Evolutionary conservation across 2,113 vertebrate genomes (phyloP), one percentile per base, ranked within the genome.

Genomic region (Chionis minor): DNA sequence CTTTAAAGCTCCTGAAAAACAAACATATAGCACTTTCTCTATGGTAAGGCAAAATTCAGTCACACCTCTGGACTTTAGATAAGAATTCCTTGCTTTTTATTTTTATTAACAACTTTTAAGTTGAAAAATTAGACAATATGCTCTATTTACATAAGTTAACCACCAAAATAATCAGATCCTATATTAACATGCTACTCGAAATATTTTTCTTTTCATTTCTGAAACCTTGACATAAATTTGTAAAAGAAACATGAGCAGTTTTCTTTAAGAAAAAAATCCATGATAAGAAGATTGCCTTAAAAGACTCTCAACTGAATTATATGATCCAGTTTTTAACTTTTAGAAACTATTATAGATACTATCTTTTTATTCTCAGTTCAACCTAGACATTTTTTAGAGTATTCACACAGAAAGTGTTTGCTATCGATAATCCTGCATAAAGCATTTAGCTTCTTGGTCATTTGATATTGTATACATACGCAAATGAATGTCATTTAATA

Each of bases 381-480:
- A 72, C 3, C 20, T 67, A 75, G 13, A 0, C 12, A 27, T 71
- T 85, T 65, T 78, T 24, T 33, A 58, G 2, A 40, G 12, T 54
- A 65, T 35, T 87, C 24, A 63, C 6, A 54, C 8, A 30, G 7
- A 21, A 4, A 59, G 2, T 44, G 6, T 26, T 49, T 89, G 4
- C 6, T 67, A 38, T 14, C 2, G 5, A 24, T 40, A 69, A 45
- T 47, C 6, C 5, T 59, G 44, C 12, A 30, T 15, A 66, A 80
- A 86, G 17, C 26, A 59, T 18, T 84, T 45, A 18, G 22, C 14
- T 32, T 67, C 52, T 77, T 74, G 17, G 10, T 12, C 26, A 54
- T 87, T 85, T 65, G 21, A 15, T 63, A 51, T 5, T 78, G 14
- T 17, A 51, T 2, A 20, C 0, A 0, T 20, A 1, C n/a, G 14